Percentiles rank a stretch among this genome's conserved stretches.
Evolutionary conservation across 92 coral and sea anemone species (phyloP).

Genomic region (Chrysogorgia sp.): DNA sequence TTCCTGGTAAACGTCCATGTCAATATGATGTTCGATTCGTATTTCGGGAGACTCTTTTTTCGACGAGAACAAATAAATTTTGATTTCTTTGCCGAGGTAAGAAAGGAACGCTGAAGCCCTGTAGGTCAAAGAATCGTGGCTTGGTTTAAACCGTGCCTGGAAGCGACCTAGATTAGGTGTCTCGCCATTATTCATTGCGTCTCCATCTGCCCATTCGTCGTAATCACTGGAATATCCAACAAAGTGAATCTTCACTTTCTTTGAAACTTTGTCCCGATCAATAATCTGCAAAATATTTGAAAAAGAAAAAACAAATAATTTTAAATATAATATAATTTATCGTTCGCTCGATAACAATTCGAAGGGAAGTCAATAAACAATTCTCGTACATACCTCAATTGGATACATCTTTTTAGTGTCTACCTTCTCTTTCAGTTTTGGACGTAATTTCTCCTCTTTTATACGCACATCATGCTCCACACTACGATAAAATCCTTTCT

Average conservation of each 20-base stretch:
- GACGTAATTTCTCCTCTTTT: conserved; percentile 6
- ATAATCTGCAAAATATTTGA: conserved; percentile 1
- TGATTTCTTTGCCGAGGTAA: conserved; percentile 13
- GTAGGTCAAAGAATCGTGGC: conserved; percentile 36
- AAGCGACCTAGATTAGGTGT: conserved; percentile 7
- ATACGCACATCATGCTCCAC: background rate
- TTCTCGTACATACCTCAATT: conserved; percentile 48
- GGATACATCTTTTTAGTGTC: conserved; percentile 41
- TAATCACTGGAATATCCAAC: conserved; percentile 18
- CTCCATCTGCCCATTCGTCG: conserved; percentile 32
- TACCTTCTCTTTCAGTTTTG: conserved; percentile 12
- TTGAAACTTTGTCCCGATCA: conserved; percentile 20
- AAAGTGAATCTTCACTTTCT: conserved; percentile 22
- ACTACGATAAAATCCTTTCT: conserved; percentile 9
- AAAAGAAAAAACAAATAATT: too few species aligned
- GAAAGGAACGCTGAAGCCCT: conserved; percentile 28
- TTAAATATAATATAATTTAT: background rate
- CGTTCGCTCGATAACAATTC: background rate
- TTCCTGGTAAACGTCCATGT: conserved; percentile 42
- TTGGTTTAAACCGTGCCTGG: conserved; percentile 12
- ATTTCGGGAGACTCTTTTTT: conserved; percentile 40
- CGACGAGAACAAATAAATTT: background rate
- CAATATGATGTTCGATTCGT: conserved; percentile 49
- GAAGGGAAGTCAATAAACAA: background rate
- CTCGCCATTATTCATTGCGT: conserved; percentile 5